Evolutionary conservation across 2,888 invertebrate genomes (phyloP).

Genomic region (Hetaerina titia): DNA sequence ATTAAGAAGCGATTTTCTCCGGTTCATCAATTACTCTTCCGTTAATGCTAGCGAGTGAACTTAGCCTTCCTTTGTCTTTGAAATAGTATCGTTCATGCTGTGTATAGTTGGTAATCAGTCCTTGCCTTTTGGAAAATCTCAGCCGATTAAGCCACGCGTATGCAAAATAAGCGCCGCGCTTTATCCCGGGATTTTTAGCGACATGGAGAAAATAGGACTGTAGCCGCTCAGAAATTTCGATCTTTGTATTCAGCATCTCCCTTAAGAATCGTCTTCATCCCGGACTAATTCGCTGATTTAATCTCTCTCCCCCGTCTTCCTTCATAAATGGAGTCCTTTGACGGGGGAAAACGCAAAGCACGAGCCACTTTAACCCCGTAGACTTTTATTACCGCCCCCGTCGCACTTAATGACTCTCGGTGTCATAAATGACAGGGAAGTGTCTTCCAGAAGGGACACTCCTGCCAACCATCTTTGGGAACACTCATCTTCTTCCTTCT

Average conservation of each 20-base stretch:
- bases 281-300: background rate
- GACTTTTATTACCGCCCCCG: background rate
- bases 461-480: background rate
- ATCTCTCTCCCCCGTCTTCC: background rate
- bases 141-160: no score
- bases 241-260: background rate
- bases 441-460: background rate
- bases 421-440: constrained; percentile 16
- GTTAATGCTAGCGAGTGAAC: no score
- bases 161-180: no score
- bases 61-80: no score
- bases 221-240: no score
- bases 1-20: no score
- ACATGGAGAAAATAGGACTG: no score
- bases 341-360: background rate
- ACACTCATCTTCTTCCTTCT: background rate
- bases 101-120: no score
- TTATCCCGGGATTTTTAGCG: no score
- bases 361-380: background rate
- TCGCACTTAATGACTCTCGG: constrained; percentile 2
- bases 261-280: background rate
- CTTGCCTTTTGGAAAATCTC: no score
- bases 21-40: no score
- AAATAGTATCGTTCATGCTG: no score
- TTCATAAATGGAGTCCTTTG: background rate